Evolutionary conservation across 2,113 vertebrate genomes (phyloP).

Genomic region (Microtus pennsylvanicus): DNA sequence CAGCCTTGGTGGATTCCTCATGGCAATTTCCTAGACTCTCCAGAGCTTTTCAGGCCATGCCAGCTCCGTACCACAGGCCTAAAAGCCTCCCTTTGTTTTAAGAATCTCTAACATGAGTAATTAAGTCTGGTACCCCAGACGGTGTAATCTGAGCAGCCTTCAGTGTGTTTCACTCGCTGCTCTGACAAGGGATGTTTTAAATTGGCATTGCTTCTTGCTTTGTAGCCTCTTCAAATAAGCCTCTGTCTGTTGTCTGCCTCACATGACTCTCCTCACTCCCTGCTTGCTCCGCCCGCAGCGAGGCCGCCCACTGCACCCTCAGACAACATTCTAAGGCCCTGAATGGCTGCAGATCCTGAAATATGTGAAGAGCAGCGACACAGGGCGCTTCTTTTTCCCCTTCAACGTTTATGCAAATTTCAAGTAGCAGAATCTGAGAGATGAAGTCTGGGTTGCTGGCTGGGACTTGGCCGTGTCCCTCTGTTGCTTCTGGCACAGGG

Average conservation of each 20-base stretch:
- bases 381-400: constrained; percentile 1
- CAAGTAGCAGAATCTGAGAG: constrained; percentile 52
- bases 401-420: constrained; percentile 72
- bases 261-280: constrained; percentile 44
- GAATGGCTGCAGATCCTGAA: constrained; percentile 39
- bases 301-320: background rate
- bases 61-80: constrained; percentile 45
- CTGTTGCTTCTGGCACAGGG: constrained; percentile 55
- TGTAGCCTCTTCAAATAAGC: constrained; percentile 72
- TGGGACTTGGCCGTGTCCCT: background rate
- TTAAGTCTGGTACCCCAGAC: constrained; percentile 67
- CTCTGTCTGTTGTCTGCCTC: constrained; percentile 59
- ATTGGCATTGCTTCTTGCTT: constrained; percentile 64
- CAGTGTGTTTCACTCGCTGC: constrained; percentile 60
- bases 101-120: constrained; percentile 72
- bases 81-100: constrained; percentile 78
- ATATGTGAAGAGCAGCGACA: background rate
- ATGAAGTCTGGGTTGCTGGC: constrained; percentile 50
- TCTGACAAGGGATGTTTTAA: constrained; percentile 72
- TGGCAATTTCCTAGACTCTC: constrained; percentile 57
- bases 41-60: constrained; percentile 35
- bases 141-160: constrained; percentile 71
- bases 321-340: constrained; percentile 24
- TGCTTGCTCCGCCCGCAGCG: constrained; percentile 1
- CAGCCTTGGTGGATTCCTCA: constrained; percentile 26